A percentile compares a stretch with the other conserved stretches of the same genome.
Conservation (phyloP, 2,113 vertebrate genomes). For the Sclerurus mexicanus region DNA sequence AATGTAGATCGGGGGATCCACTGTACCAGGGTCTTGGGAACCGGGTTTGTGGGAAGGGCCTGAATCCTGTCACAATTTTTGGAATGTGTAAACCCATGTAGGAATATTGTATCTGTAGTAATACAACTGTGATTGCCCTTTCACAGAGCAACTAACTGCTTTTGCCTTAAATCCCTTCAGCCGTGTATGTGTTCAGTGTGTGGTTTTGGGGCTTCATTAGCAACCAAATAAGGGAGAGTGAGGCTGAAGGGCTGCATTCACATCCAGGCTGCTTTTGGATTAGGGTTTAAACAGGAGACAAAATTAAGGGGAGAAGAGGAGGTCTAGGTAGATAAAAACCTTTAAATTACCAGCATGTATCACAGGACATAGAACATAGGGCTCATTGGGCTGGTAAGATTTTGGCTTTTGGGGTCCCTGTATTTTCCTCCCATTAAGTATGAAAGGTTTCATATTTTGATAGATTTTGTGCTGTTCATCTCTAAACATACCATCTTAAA, state of each 20-base stretch:
- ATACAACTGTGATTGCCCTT: background rate
- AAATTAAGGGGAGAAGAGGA: background rate
- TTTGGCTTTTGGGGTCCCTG: background rate
- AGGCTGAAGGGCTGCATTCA: background rate
- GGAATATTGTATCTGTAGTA: background rate
- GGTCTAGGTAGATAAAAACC: background rate
- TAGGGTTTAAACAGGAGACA: background rate
- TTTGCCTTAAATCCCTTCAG: background rate
- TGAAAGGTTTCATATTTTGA: slow-evolving; percentile 29
- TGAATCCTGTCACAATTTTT: background rate
- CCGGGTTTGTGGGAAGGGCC: background rate
- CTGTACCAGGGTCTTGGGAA: background rate
- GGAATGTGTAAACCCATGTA: background rate
- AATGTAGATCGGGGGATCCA: background rate
- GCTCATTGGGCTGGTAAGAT: background rate
- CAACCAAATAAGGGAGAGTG: background rate
- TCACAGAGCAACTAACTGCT: background rate
- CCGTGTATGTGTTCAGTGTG: background rate
- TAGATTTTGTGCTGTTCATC: slow-evolving; percentile 28
- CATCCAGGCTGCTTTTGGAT: background rate
- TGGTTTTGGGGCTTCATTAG: background rate
- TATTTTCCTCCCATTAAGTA: background rate
- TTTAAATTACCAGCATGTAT: background rate
- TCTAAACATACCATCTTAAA: slow-evolving; percentile 36
- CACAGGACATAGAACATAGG: background rate